Evolutionary conservation across 2,888 invertebrate genomes (phyloP).

Genomic region (Euproctis similis): DNA sequence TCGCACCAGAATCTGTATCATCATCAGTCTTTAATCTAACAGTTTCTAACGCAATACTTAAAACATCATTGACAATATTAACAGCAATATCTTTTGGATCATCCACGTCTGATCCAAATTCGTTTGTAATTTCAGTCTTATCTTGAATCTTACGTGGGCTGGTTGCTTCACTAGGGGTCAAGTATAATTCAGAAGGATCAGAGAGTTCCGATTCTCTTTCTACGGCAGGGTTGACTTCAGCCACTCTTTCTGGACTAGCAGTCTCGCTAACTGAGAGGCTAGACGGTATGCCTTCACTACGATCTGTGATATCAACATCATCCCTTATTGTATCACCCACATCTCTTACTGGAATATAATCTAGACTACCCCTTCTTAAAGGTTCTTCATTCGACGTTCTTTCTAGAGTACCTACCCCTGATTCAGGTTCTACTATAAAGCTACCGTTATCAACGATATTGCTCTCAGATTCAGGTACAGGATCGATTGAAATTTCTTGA

Average conservation of each 20-base stretch:
- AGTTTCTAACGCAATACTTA: constrained; percentile 62
- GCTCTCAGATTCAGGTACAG: constrained; percentile 7
- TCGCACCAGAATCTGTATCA: constrained; percentile 66
- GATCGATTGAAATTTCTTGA: constrained; percentile 5
- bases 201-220: constrained; percentile 79
- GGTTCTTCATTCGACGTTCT: constrained; percentile 54
- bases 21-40: constrained; percentile 62
- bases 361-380: constrained; percentile 59
- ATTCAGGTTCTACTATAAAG: constrained; percentile 54
- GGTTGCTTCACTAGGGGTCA: constrained; percentile 80
- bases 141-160: constrained; percentile 64
- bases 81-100: constrained; percentile 63
- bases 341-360: constrained; percentile 70
- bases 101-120: constrained; percentile 41
- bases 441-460: constrained; percentile 47
- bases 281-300: constrained; percentile 67
- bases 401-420: constrained; percentile 55
- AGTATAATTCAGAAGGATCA: constrained; percentile 81
- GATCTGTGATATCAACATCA: constrained; percentile 64
- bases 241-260: constrained; percentile 62
- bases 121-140: constrained; percentile 53
- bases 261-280: constrained; percentile 68
- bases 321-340: constrained; percentile 62
- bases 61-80: constrained; percentile 66
- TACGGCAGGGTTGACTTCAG: constrained; percentile 46